Conservation (phyloP, 2,113 vertebrate species). For the Syngnathus scovelli region DNA sequence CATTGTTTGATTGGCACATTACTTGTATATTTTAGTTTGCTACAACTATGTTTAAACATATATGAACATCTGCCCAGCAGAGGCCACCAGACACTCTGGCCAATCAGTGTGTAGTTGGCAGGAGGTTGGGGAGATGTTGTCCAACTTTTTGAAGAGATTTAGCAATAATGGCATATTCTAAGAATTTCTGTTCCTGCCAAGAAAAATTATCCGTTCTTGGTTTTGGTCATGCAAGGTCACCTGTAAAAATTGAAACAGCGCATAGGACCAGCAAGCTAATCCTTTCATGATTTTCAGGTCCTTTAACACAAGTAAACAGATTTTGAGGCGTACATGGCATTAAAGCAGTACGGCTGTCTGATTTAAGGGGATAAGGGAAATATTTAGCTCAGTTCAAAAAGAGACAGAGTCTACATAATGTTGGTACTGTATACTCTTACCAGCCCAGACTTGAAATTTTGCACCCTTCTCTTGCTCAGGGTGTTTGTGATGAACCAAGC, state of each 20-base stretch:
- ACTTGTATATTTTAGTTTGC: not conserved
- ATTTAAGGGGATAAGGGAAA: not conserved
- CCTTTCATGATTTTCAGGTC: not conserved
- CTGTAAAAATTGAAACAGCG: not conserved
- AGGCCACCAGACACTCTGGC: constrained; percentile 44
- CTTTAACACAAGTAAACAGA: not conserved
- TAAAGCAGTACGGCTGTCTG: too few relatives aligned
- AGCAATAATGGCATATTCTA: constrained; percentile 39
- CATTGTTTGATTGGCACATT: not conserved
- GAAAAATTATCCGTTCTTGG: not conserved
- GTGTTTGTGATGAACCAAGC: constrained; percentile 74
- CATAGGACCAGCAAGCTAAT: not conserved
- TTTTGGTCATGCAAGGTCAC: constrained; percentile 20
- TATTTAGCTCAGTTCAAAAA: not conserved
- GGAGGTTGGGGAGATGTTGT: constrained; percentile 22
- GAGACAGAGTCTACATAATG: not conserved
- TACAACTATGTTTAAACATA: not conserved
- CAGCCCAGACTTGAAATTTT: constrained; percentile 84
- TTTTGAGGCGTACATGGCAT: not conserved
- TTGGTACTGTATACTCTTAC: constrained; percentile 62
- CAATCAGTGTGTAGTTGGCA: constrained; percentile 20
- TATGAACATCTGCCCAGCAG: constrained; percentile 30
- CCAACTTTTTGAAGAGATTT: constrained; percentile 24
- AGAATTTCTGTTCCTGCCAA: constrained; percentile 24
- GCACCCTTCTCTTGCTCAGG: constrained; percentile 77